Evolutionary conservation across 1,140 invertebrate genomes (phyloP).

Genomic region (Pseudoatta argentina): DNA sequence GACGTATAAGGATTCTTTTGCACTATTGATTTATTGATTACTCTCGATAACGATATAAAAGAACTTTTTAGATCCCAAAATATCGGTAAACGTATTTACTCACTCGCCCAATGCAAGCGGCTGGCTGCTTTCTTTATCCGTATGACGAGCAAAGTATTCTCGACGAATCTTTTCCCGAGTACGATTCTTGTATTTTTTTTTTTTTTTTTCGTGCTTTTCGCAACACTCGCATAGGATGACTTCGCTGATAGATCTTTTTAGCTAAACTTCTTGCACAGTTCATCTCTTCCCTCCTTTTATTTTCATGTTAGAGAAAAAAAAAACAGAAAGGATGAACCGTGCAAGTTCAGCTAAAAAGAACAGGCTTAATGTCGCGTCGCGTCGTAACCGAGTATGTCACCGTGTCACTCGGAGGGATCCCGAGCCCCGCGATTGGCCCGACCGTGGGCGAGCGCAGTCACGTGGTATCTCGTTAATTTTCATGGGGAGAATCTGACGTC

Average conservation of each 20-base stretch:
- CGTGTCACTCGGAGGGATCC: constrained; percentile 66
- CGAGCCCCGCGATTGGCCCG: constrained; percentile 66
- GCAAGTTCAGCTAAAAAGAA: too few relatives aligned
- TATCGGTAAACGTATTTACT: background rate
- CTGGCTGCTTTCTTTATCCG: constrained; percentile 31
- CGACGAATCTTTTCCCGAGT: constrained; percentile 38
- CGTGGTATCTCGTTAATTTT: constrained; percentile 71
- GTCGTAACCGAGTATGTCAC: constrained; percentile 51
- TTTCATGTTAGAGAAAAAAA: too few relatives aligned
- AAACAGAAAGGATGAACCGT: too few relatives aligned
- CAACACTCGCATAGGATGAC: constrained; percentile 66
- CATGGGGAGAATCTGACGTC: constrained; percentile 73
- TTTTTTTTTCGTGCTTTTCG: constrained; percentile 69
- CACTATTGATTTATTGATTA: background rate
- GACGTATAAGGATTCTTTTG: background rate
- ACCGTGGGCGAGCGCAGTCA: constrained; percentile 63
- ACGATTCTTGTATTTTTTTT: constrained; percentile 4
- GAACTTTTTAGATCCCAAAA: background rate
- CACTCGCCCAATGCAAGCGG: background rate
- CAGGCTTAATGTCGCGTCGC: constrained; percentile 55
- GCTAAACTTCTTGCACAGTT: too few relatives aligned
- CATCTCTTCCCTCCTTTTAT: too few relatives aligned
- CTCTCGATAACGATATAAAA: background rate
- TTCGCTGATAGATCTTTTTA: constrained; percentile 27
- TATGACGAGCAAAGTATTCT: constrained; percentile 19